These are phyloP conservation scores for Lottia scabra DNA, from an alignment of 2,888 invertebrate genomes.

Conservation along the genomic window DNA sequence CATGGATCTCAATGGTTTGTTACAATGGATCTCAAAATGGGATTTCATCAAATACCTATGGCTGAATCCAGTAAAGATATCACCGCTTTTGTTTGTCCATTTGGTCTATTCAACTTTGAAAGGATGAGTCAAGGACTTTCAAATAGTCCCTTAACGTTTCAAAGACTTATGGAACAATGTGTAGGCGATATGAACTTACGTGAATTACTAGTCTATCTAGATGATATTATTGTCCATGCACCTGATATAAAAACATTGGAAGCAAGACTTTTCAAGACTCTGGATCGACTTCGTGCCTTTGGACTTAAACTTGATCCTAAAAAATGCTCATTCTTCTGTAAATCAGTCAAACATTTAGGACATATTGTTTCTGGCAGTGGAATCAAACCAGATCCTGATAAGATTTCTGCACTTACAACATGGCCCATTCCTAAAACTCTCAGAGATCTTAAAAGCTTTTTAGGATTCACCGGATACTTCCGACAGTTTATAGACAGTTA, in stretches of 20 bases:
- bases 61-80: slow-evolving; percentile 2
- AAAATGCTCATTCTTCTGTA: slow-evolving; percentile 6
- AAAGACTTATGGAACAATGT: slow-evolving; percentile 13
- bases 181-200: slow-evolving; percentile 18
- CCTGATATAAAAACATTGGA: slow-evolving; percentile 4
- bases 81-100: slow-evolving; percentile 10
- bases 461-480: neutral
- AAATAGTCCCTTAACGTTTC: slow-evolving; percentile 12
- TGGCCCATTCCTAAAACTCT: neutral
- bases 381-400: neutral
- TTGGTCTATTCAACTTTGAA: slow-evolving; percentile 6
- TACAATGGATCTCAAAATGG: slow-evolving; percentile 7
- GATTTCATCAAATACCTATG: slow-evolving; percentile 12
- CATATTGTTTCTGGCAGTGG: neutral
- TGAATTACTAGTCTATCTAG: slow-evolving; percentile 14
- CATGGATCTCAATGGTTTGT: slow-evolving; percentile 3
- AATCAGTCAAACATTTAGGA: slow-evolving; percentile 7
- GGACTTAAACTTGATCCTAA: slow-evolving; percentile 12
- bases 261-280: neutral
- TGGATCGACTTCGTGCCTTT: slow-evolving; percentile 7
- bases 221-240: slow-evolving; percentile 12
- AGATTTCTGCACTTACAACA: neutral
- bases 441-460: neutral
- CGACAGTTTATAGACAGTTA: neutral
- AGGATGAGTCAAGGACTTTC: slow-evolving; percentile 4